Evolutionary conservation across 1,140 invertebrate genomes (phyloP).

Genomic region (Ooceraea biroi): DNA sequence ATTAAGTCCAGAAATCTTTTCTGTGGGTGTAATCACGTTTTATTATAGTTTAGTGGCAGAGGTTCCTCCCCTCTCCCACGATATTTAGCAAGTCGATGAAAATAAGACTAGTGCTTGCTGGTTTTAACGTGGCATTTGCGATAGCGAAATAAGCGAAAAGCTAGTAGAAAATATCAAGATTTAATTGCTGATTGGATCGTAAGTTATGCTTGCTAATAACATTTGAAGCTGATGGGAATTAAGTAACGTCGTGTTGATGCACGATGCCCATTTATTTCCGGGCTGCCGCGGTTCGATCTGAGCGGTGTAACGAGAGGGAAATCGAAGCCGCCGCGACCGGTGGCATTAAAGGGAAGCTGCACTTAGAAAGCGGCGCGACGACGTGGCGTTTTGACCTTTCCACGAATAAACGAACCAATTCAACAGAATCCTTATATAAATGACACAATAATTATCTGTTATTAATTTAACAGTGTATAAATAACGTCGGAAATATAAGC

Average conservation of each 20-base stretch:
- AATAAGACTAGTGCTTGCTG: background rate
- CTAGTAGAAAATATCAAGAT: background rate
- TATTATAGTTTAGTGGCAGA: too few relatives aligned
- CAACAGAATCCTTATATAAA: background rate
- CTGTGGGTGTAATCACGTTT: too few relatives aligned
- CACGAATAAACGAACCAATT: slow-evolving; percentile 17
- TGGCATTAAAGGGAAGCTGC: slow-evolving; percentile 45
- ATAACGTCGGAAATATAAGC: background rate
- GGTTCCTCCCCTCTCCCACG: too few relatives aligned
- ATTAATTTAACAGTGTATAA: background rate
- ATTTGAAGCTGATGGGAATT: background rate
- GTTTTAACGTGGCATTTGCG: background rate
- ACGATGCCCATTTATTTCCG: background rate
- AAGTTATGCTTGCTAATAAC: background rate
- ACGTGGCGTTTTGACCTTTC: slow-evolving; percentile 25
- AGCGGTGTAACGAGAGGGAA: background rate
- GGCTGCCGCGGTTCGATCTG: background rate
- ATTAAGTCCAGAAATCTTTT: too few relatives aligned
- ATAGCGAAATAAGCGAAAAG: background rate
- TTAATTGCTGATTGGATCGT: background rate
- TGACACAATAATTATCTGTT: slow-evolving; percentile 13
- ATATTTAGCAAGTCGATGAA: background rate
- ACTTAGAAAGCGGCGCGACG: slow-evolving; percentile 15
- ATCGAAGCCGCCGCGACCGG: background rate
- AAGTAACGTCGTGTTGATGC: background rate